Base-by-base conservation (phyloP, 2,113 vertebrate species). In the Orthonyx spaldingii region DNA sequence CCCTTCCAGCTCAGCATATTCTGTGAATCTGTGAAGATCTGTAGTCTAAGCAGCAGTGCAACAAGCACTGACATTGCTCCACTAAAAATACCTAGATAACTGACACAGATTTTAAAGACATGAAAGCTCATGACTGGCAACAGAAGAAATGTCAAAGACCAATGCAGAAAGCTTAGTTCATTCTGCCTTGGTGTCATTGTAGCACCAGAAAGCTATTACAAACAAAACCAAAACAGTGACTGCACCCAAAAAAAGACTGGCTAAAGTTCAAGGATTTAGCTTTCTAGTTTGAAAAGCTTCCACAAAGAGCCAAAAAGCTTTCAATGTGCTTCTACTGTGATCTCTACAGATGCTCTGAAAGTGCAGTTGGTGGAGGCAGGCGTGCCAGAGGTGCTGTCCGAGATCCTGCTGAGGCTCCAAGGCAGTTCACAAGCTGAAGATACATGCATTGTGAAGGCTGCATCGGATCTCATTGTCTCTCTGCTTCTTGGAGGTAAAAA, bases 391-490 rank as follows among this genome's bases (percentile, higher is more conserved):
- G 98, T 95, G 53, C 95, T 99, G 55, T 98, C 98, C 0, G 97
- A 98, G 83, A 98, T 99, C 97, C 98, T 99, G 66, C 96, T 96
- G 78, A 94, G 91, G 63, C 98, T 99, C 71, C 98, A 98, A 65
- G 98, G 97, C 39, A 98, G 97, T 5, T 98, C 98, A 24, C 98
- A 98, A 92, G 97, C 98, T 49, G 98, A 99, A 47, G 98, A 99
- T 42, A 97, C 98, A 11, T 98, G 98, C 94, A 98, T 98, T 97
- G 97, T 99, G 94, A 99, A 99, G 96, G 98, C 98, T 33, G 98
- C 98, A 37, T 99, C 98, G 9, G 98, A 98, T 97, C 98, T 99
- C 70, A 98, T 99, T 4, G 98, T 99, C 35, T 98, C 98, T 15
- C 95, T 99, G 55, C 98, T 99, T 49, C 97, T 99, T 82, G 98